Conservation (phyloP, 2,113 vertebrate species). For the Sylvietta virens region DNA sequence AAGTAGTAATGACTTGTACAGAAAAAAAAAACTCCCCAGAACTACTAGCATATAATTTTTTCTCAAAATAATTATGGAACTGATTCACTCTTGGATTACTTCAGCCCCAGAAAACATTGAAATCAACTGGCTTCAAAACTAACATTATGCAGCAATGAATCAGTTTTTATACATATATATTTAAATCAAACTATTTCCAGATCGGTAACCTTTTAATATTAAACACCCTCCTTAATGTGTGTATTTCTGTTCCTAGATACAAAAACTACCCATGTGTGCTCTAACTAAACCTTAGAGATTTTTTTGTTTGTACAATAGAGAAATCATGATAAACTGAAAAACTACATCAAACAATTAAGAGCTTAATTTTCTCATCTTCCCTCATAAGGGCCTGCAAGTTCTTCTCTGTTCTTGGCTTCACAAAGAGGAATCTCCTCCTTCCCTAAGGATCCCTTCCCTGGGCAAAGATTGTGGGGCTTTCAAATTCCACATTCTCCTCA, state of each 20-base stretch:
- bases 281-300: not conserved
- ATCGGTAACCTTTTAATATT: not conserved
- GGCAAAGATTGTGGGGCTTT: not conserved
- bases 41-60: not conserved
- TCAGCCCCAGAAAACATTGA: constrained; percentile 4
- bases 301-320: not conserved
- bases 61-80: not conserved
- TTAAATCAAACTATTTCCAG: constrained; percentile 18
- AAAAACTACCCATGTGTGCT: not conserved
- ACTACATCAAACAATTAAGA: not conserved
- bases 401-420: not conserved
- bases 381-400: not conserved
- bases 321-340: not conserved
- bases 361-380: not conserved
- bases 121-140: constrained; percentile 29
- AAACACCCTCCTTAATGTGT: not conserved
- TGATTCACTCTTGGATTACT: constrained; percentile 1
- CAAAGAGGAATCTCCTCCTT: not conserved
- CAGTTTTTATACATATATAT: not conserved
- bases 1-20: not conserved
- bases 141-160: not conserved
- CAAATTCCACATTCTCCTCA: not conserved
- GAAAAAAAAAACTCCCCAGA: not conserved
- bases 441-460: not conserved
- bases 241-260: not conserved